phyloP scores from a whole-genome alignment of 1,140 invertebrate species.

The Papilio dardanus region DNA sequence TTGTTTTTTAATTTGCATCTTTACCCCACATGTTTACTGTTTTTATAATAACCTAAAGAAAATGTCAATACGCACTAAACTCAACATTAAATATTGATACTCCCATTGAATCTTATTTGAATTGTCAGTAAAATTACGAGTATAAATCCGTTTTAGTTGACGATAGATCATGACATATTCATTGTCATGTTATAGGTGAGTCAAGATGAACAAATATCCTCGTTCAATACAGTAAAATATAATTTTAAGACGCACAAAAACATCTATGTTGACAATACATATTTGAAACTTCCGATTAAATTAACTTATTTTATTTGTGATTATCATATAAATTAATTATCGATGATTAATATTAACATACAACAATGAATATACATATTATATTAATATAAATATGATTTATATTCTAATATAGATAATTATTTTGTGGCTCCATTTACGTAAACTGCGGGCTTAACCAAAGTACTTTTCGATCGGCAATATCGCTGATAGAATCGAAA shows the following conservation, averaged over 20 bases:
- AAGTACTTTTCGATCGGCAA: no score
- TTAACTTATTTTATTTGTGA: neutral
- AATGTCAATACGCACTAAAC: neutral
- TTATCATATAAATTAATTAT: constrained; percentile 15
- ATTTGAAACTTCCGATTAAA: neutral
- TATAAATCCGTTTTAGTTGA: neutral
- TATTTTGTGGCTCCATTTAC: no score
- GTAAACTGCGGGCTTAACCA: no score
- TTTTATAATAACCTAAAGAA: neutral
- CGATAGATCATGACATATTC: neutral
- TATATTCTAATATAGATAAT: no score
- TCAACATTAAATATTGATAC: neutral
- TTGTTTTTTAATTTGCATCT: neutral
- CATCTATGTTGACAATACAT: neutral
- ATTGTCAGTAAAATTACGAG: neutral
- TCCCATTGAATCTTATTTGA: neutral
- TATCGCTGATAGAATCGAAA: no score
- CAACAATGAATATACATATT: neutral
- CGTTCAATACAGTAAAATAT: neutral
- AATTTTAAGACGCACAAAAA: neutral
- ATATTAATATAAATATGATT: no score
- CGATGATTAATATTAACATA: neutral
- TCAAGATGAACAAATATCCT: neutral
- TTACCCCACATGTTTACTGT: no score
- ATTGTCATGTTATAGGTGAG: no score